Percentiles rank a stretch among this genome's conserved stretches.
Evolutionary conservation across 2,888 invertebrate genomes (phyloP).

Genomic region (Polydrusus pterygomalis): DNA sequence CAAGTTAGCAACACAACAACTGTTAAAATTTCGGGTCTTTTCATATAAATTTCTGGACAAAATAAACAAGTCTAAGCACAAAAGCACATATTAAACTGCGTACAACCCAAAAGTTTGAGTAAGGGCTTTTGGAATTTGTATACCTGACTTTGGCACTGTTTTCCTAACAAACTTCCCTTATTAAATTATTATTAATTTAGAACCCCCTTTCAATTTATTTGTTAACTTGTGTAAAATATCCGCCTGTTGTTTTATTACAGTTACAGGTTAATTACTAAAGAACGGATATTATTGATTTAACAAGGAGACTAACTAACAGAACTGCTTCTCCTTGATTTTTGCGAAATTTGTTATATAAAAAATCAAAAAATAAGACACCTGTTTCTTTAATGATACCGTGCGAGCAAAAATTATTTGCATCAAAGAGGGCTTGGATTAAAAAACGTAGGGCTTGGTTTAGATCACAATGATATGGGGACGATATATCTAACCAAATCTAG

Average conservation of each 20-base stretch:
- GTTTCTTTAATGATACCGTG: too few relatives aligned
- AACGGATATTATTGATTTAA: too few relatives aligned
- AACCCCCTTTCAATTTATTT: slow-evolving; percentile 5
- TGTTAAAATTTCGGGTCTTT: slow-evolving; percentile 31
- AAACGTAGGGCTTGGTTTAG: too few relatives aligned
- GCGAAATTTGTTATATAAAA: too few relatives aligned
- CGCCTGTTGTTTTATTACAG: neutral
- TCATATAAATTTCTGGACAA: slow-evolving; percentile 48
- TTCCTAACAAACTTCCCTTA: slow-evolving; percentile 39
- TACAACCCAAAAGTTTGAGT: slow-evolving; percentile 50
- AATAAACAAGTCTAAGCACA: slow-evolving; percentile 47
- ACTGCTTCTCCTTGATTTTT: too few relatives aligned
- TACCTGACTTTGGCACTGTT: slow-evolving; percentile 37
- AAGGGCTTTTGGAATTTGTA: slow-evolving; percentile 47
- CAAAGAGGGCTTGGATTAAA: too few relatives aligned
- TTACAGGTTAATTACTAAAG: neutral
- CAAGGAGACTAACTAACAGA: too few relatives aligned
- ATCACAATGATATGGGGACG: too few relatives aligned
- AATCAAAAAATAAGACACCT: too few relatives aligned
- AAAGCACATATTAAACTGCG: slow-evolving; percentile 50
- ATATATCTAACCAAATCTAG: too few relatives aligned
- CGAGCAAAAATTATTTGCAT: too few relatives aligned
- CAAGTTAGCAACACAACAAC: slow-evolving; percentile 16
- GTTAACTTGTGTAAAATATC: slow-evolving; percentile 1
- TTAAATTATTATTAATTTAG: slow-evolving; percentile 28